These are phyloP conservation scores for Heteropelma amictum DNA, from an alignment of 2,888 invertebrate genomes.

Conservation along the genomic window DNA sequence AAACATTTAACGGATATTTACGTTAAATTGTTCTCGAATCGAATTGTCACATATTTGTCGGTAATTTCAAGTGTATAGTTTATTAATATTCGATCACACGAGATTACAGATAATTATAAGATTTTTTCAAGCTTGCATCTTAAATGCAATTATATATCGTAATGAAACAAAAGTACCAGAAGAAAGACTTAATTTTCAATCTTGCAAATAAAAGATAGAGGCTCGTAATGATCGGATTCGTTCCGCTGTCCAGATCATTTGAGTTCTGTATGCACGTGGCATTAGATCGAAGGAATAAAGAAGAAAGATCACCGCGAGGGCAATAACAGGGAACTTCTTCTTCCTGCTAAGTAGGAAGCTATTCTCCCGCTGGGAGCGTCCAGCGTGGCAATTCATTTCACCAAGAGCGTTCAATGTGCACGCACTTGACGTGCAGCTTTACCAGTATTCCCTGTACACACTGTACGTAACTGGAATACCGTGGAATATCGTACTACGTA, in stretches of 20 bases:
- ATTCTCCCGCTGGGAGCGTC: slow-evolving; percentile 48
- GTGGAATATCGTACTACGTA: slow-evolving; percentile 25
- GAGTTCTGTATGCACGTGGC: slow-evolving; percentile 25
- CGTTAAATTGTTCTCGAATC: too few species aligned
- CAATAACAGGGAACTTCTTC: slow-evolving; percentile 41
- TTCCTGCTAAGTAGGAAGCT: slow-evolving; percentile 55
- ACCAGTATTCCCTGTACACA: background rate
- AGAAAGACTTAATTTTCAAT: slow-evolving; percentile 41
- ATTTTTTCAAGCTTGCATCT: too few species aligned
- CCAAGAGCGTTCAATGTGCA: slow-evolving; percentile 42
- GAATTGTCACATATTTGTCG: too few species aligned
- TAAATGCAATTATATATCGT: slow-evolving; percentile 24
- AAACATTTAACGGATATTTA: too few species aligned
- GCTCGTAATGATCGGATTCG: slow-evolving; percentile 49
- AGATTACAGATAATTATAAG: too few species aligned
- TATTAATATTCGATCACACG: too few species aligned
- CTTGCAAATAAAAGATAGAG: slow-evolving; percentile 15
- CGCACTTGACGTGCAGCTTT: slow-evolving; percentile 50
- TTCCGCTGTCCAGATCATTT: slow-evolving; percentile 32
- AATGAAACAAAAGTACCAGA: slow-evolving; percentile 9
- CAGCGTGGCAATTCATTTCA: slow-evolving; percentile 55
- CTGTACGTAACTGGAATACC: slow-evolving; percentile 4
- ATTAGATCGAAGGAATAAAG: slow-evolving; percentile 15
- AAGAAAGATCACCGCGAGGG: background rate
- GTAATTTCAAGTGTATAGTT: too few species aligned